Conservation (phyloP, 2,888 invertebrate genomes). For the Chesias legatella region DNA sequence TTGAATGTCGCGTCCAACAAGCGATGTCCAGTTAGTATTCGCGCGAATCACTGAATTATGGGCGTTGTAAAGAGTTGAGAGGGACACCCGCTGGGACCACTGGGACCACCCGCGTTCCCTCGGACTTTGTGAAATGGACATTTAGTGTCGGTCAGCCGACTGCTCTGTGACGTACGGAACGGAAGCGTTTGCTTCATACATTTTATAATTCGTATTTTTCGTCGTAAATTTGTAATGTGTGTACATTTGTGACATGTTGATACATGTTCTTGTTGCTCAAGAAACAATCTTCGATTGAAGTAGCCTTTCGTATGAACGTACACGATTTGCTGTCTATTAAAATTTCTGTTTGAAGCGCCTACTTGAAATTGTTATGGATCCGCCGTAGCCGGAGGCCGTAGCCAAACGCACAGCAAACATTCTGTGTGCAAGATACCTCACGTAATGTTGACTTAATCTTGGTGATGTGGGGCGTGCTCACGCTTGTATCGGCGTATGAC, state of each 20-base stretch:
- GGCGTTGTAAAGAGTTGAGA: conserved; percentile 57
- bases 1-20: conserved; percentile 62
- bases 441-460: conserved; percentile 65
- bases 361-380: conserved; percentile 8
- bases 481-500: conserved; percentile 57
- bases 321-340: no score
- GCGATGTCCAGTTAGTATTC: conserved; percentile 59
- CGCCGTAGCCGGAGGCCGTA: conserved; percentile 6
- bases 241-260: no score
- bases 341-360: neutral
- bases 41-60: conserved; percentile 75
- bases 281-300: no score
- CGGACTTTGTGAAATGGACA: conserved; percentile 36
- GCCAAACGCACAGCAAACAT: conserved; percentile 39
- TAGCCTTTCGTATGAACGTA: no score
- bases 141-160: conserved; percentile 27
- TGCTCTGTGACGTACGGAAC: conserved; percentile 23
- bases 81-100: conserved; percentile 72
- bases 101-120: conserved; percentile 70
- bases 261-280: no score
- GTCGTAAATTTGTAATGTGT: neutral
- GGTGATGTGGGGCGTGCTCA: conserved; percentile 57
- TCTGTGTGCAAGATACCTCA: conserved; percentile 49
- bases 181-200: conserved; percentile 19
- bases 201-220: conserved; percentile 3